Evolutionary conservation across 2,797 vertebrate species (phyloP).

Genomic region (Chaunax sp.): DNA sequence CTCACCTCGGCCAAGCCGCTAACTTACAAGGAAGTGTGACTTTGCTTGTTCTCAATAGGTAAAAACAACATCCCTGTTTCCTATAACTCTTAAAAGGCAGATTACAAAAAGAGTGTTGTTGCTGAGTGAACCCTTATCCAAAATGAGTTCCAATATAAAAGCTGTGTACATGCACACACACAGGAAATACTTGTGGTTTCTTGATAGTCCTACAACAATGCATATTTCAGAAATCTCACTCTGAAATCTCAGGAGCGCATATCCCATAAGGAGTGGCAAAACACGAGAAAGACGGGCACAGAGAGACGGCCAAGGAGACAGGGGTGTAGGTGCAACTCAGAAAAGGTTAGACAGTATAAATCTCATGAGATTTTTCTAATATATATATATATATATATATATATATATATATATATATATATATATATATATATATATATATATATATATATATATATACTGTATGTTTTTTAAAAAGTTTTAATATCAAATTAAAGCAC

Average conservation of each 20-base stretch:
- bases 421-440: too few relatives aligned
- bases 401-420: too few relatives aligned
- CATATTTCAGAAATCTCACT: conserved; percentile 44
- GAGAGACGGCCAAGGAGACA: background rate
- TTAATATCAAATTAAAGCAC: conserved; percentile 7
- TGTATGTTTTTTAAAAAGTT: too few relatives aligned
- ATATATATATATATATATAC: too few relatives aligned
- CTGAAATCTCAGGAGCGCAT: conserved; percentile 53
- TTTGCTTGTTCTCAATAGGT: conserved; percentile 9
- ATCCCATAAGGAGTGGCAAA: conserved; percentile 32
- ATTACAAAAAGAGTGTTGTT: conserved; percentile 18
- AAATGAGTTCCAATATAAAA: conserved; percentile 33
- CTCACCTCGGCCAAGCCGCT: conserved; percentile 29
- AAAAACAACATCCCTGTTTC: conserved; percentile 12
- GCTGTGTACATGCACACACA: conserved; percentile 17
- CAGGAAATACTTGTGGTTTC: conserved; percentile 65
- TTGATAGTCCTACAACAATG: conserved; percentile 47
- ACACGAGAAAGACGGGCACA: background rate
- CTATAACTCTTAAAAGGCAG: background rate
- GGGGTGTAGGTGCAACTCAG: background rate
- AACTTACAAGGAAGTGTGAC: conserved; percentile 33
- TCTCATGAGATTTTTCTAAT: background rate
- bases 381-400: too few relatives aligned
- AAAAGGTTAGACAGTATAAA: background rate
- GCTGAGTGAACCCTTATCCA: conserved; percentile 16